Conservation (phyloP, 2,797 vertebrate genomes). For the Todus mexicanus region DNA sequence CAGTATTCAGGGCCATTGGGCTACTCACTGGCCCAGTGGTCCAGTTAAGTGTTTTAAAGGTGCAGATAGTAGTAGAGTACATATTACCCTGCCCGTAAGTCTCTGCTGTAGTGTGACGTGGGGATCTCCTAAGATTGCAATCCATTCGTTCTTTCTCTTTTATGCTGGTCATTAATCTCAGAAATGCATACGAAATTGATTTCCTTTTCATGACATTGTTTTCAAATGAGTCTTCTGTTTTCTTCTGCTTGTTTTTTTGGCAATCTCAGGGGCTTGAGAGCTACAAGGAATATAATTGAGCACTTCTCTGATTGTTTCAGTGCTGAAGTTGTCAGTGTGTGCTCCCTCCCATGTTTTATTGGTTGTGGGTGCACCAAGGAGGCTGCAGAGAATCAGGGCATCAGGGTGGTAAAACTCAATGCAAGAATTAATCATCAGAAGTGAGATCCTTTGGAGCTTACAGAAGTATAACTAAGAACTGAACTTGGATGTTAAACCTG, state of each 20-base stretch:
- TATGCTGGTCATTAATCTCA: conserved; percentile 15
- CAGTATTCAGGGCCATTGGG: neutral
- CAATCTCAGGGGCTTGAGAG: conserved; percentile 28
- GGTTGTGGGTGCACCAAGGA: neutral
- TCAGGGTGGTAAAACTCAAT: neutral
- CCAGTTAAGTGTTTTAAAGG: neutral
- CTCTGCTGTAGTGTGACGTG: neutral
- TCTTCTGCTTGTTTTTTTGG: conserved; percentile 39
- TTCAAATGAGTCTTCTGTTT: conserved; percentile 60
- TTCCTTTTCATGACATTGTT: conserved; percentile 47
- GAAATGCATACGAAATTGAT: conserved; percentile 46
- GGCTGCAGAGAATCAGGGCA: neutral
- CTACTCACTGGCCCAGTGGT: neutral
- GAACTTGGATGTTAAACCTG: neutral
- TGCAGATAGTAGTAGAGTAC: neutral
- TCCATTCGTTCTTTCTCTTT: neutral
- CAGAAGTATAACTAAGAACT: neutral
- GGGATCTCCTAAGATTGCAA: neutral
- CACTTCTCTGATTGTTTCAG: conserved; percentile 17
- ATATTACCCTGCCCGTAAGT: neutral
- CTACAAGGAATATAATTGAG: conserved; percentile 22
- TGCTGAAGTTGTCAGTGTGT: neutral
- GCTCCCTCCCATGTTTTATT: neutral
- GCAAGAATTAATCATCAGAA: neutral
- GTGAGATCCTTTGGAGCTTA: neutral